A percentile compares a stretch with the other conserved stretches of the same genome.
phyloP scores from a whole-genome alignment of 2,797 vertebrate genomes.

The Protosalanx chinensis region DNA sequence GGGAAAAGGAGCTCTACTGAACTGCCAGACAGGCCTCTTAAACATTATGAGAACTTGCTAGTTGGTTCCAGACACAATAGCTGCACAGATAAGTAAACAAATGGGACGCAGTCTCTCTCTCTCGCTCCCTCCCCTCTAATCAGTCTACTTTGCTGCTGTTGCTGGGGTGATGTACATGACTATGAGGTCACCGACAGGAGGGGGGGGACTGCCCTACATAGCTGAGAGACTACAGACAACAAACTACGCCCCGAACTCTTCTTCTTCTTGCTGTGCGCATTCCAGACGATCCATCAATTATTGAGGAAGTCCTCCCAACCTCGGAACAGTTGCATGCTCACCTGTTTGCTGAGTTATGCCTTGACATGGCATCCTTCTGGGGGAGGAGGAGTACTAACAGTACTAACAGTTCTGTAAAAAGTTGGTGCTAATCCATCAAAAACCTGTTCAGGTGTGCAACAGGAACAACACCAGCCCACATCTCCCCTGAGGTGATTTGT shows the following conservation, averaged over 20 bases:
- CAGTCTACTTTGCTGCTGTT: neutral
- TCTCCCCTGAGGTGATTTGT: no score
- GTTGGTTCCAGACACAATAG: constrained; percentile 22
- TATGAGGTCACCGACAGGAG: constrained; percentile 40
- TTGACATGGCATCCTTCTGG: no score
- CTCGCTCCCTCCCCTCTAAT: neutral
- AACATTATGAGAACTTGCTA: constrained; percentile 6
- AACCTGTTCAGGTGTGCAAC: no score
- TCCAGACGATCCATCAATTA: neutral
- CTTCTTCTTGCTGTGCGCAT: neutral
- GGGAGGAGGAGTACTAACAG: no score
- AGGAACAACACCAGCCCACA: no score
- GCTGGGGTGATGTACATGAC: neutral
- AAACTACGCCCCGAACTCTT: neutral
- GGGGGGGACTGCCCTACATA: constrained; percentile 24
- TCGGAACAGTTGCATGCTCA: neutral
- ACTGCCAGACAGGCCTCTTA: constrained; percentile 2
- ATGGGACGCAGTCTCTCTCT: constrained; percentile 2
- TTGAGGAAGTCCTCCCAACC: neutral
- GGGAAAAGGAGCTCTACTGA: neutral
- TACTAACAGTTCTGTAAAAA: no score
- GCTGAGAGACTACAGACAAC: constrained; percentile 14
- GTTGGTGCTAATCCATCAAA: no score
- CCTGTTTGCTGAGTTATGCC: neutral
- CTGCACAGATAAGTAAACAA: constrained; percentile 14